Conservation (phyloP, 2,888 invertebrate genomes). For the Pammene aurita region DNA sequence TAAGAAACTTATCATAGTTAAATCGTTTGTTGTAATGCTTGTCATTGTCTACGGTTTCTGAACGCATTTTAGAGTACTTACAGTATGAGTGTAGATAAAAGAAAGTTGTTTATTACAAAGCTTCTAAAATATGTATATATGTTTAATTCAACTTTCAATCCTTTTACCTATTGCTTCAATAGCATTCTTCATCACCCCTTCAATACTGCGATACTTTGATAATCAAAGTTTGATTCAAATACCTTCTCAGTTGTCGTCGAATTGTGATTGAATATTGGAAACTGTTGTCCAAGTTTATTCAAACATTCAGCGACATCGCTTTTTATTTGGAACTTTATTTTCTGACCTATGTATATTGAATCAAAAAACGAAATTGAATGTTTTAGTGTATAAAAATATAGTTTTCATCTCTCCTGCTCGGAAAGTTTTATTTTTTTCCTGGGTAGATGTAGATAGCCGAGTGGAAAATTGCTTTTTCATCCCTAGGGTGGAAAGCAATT, state of each 20-base stretch:
- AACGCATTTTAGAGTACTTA: too few species aligned
- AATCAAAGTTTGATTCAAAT: too few species aligned
- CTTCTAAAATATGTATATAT: background rate
- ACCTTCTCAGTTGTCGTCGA: conserved; percentile 42
- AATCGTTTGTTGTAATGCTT: too few species aligned
- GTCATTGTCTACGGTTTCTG: too few species aligned
- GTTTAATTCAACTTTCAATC: background rate
- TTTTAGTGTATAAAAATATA: too few species aligned
- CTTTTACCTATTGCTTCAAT: conserved; percentile 56
- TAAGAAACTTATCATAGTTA: too few species aligned
- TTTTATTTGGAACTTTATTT: conserved; percentile 71
- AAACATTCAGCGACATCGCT: conserved; percentile 53
- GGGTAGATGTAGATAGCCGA: too few species aligned
- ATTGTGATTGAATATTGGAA: conserved; percentile 60
- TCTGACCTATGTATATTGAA: conserved; percentile 56
- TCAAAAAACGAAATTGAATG: background rate
- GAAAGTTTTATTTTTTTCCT: too few species aligned
- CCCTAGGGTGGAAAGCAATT: too few species aligned
- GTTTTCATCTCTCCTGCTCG: too few species aligned
- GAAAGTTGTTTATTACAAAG: background rate
- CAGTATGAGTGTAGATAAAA: conserved; percentile 2
- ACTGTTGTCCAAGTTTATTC: conserved; percentile 55
- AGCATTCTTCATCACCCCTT: conserved; percentile 59
- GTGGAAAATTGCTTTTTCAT: too few species aligned
- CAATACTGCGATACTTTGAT: conserved; percentile 58